A percentile compares a stretch with the other conserved stretches of the same genome.
phyloP scores from a whole-genome alignment of 2,888 invertebrate species.

The Meteorus cinctellus region DNA sequence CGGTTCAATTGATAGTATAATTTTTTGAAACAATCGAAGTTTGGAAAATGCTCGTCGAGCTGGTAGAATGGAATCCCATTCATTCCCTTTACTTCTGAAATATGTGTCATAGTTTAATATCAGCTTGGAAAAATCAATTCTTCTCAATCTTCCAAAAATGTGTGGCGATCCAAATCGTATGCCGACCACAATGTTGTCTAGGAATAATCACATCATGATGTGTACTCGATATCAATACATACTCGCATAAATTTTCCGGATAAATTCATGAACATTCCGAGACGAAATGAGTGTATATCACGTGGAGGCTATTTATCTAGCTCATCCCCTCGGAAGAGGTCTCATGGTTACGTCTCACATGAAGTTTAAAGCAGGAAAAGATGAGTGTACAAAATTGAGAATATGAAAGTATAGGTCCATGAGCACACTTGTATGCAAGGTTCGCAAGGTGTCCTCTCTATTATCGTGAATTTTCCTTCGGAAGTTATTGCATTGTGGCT shows the following conservation, averaged over 20 bases:
- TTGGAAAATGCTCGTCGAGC: no score
- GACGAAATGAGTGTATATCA: conserved; percentile 65
- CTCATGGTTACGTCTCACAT: conserved; percentile 15
- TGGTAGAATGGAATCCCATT: no score
- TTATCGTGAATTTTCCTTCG: conserved; percentile 65
- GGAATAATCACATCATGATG: no score
- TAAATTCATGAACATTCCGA: conserved; percentile 54
- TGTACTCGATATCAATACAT: not conserved
- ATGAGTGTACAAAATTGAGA: conserved; percentile 28
- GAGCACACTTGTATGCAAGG: conserved; percentile 58
- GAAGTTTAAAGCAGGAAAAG: conserved; percentile 17
- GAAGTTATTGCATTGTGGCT: conserved; percentile 62
- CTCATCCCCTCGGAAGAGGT: conserved; percentile 59
- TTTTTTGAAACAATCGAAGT: no score
- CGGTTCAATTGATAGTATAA: no score
- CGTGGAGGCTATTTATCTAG: conserved; percentile 66
- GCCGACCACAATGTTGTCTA: no score
- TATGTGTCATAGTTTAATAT: no score
- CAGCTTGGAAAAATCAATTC: not conserved
- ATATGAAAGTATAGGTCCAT: conserved; percentile 36
- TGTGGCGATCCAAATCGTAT: no score
- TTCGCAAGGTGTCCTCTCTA: conserved; percentile 61
- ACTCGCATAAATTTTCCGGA: conserved; percentile 45
- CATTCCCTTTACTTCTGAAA: no score
- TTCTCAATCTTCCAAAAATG: no score